Evolutionary conservation across 2,888 invertebrate genomes (phyloP), one percentile per base, ranked within the genome.

Genomic region (Strigamia maritima): DNA sequence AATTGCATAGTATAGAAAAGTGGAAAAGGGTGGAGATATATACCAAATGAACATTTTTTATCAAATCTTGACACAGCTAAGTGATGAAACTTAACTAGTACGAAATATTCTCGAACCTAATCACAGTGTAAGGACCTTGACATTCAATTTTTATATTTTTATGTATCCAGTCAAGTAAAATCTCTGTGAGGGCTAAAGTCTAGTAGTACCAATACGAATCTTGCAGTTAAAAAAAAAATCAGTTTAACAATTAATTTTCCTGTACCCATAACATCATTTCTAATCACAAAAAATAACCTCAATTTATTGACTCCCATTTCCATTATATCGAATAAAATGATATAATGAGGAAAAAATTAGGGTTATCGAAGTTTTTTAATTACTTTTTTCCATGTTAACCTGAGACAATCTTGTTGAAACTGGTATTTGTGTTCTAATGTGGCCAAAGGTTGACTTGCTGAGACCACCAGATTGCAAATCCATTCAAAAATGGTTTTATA

Each of bases 51-150:
- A 65, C 22, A 65, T n/a, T 65, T 65, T 65, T 65, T 65, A 22
- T 44, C 44, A 44, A 2, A 44, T 44, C 44, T 44, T 65, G 24
- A 65, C 60, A 65, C 60, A 65, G 60, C 60, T 65, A 22, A 65
- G 60, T 65, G 60, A 65, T 65, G 60, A 65, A 65, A 65, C 60
- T 24, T 65, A 65, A 65, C 19, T 65, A 7, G 60, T 65, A 44
- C 44, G 16, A 44, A 44, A 44, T 44, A 44, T 44, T 44, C 19
- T 65, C 60, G 19, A 65, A 24, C 60, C 60, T 65, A 22, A 24
- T 65, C 60, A 65, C 60, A 65, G 60, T 24, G 22, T 1, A 65
- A 24, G 60, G 60, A 65, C 60, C 24, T 24, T 65, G 60, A 65
- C 60, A 65, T 24, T 65, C n/a, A 65, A 65, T n/a, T 65, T 65